phyloP scores from a whole-genome alignment of 2,113 vertebrate species.

The Cyanoderma ruficeps region DNA sequence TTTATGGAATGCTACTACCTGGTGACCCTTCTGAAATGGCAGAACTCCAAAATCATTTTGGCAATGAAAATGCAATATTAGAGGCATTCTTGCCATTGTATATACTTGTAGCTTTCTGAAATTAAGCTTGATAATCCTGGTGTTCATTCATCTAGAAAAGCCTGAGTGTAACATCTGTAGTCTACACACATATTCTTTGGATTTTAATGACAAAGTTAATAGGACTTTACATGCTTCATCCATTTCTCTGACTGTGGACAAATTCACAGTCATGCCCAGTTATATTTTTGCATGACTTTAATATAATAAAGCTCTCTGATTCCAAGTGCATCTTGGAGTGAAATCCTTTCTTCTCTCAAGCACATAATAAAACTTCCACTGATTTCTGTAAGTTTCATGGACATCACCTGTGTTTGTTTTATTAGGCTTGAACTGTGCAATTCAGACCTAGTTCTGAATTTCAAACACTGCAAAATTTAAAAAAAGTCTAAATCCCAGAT shows the following conservation, averaged over 20 bases:
- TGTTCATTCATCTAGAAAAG: not conserved
- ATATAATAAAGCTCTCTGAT: not conserved
- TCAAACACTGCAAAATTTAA: not conserved
- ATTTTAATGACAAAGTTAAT: not conserved
- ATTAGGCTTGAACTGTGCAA: not conserved
- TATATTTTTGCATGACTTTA: not conserved
- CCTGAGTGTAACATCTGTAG: not conserved
- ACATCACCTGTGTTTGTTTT: conserved; percentile 26
- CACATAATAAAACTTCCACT: not conserved
- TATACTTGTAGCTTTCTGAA: not conserved
- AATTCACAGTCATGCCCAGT: not conserved
- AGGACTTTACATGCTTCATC: not conserved
- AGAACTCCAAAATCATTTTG: not conserved
- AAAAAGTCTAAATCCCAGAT: not conserved
- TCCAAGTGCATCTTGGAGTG: not conserved
- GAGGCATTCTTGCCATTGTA: not conserved
- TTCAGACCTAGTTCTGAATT: not conserved
- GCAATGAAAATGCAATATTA: not conserved
- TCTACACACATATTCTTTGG: not conserved
- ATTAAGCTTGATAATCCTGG: not conserved
- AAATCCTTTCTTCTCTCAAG: not conserved
- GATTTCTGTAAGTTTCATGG: not conserved
- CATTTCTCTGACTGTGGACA: not conserved
- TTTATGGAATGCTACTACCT: not conserved
- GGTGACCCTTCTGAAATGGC: conserved; percentile 14